Base-by-base conservation (phyloP, 2,888 invertebrate species). In the Acleris cristana region DNA sequence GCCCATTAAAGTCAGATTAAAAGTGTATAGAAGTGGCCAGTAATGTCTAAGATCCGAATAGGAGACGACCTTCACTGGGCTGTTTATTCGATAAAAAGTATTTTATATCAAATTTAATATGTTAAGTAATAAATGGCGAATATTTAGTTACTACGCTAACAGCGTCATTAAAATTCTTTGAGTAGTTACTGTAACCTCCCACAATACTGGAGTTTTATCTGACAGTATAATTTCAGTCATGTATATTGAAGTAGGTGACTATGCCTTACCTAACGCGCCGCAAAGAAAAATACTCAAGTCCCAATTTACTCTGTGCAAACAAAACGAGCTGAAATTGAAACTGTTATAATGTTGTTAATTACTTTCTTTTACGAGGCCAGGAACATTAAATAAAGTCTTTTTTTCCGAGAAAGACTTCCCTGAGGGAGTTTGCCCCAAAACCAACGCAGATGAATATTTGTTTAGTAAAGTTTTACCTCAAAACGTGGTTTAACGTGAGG, bases 281-380 rank as follows among this genome's bases (percentile, higher is more conserved):
- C 19, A 60, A 59, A 54, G 40, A 55, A 55, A 65, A 30, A 59
- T 57, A 55, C 18, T 6, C 44, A 56, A 56, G 26, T 55, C 61
- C 26, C 55, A 51, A 34, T 45, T 54, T 55, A 60, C 60, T 53
- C 44, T 23, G 14, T 34, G 56, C 56, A 62, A 62, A 60, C 54
- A 59, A 34, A 49, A 40, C 44, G 51, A 64, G 10, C 57, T 62
- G 45, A 23, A 60, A 65, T 65, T 54, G 65, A 65, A 66, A 57
- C 57, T 23, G 51, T 52, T 57, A 52, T 45, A 66, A 66, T 52
- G 61, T 66, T 56, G 56, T 57, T 66, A 66, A 62, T 66, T 57
- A 66, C 57, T 57, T 62, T 66, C 55, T 62, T 65, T 60, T 56
- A 19, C 57, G 52, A 57, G 23, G 66, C 30, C 18, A 19, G 44